phyloP scores from a whole-genome alignment of 1,140 invertebrate species.

The Eulimnadia texana region DNA sequence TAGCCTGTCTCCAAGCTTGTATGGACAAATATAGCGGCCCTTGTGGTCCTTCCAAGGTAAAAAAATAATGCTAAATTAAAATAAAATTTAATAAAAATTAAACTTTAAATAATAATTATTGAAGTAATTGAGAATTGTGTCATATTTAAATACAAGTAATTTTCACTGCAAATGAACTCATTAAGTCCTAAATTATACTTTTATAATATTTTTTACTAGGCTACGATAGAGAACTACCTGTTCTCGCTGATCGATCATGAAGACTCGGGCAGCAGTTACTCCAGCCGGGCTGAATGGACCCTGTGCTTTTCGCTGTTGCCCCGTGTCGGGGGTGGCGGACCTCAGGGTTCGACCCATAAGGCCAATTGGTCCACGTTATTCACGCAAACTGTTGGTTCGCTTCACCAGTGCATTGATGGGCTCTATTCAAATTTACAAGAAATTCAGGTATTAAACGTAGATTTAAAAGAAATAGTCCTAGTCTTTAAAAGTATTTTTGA shows the following conservation, averaged over 20 bases:
- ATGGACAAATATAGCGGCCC: constrained; percentile 4
- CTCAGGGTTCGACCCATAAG: not conserved
- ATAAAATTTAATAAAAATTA: no score
- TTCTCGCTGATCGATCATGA: not conserved
- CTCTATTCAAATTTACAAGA: constrained; percentile 1
- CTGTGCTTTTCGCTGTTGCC: not conserved
- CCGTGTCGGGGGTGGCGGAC: not conserved
- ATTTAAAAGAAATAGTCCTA: not conserved
- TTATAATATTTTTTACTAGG: not conserved
- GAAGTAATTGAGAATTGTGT: no score
- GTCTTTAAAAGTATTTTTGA: no score
- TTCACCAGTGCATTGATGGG: not conserved
- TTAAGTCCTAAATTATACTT: no score
- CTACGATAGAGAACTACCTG: not conserved
- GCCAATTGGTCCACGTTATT: constrained; percentile 1
- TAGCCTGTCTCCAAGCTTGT: constrained; percentile 1
- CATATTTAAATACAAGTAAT: no score
- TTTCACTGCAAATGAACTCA: no score
- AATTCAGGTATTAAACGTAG: constrained; percentile 2
- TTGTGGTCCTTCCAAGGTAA: constrained; percentile 3
- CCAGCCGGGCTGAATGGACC: not conserved
- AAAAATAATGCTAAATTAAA: not conserved
- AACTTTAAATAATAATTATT: no score
- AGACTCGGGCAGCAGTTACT: not conserved
- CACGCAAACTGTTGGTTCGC: not conserved